These are phyloP conservation scores for Leucophenga maculata DNA, from an alignment of 2,888 invertebrate genomes.

Conservation along the genomic window DNA sequence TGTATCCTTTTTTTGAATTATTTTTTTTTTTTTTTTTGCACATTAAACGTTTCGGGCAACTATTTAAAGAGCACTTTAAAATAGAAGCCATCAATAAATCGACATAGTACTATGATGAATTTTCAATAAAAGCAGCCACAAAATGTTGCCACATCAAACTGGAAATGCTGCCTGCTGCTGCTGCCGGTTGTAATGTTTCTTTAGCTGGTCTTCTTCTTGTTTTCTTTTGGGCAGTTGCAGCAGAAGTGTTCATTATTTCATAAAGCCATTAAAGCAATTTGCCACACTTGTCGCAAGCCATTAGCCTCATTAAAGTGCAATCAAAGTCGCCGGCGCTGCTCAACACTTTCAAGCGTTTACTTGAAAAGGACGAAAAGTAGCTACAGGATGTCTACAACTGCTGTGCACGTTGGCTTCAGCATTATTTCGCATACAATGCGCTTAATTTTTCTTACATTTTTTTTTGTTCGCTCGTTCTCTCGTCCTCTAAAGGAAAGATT, in stretches of 20 bases:
- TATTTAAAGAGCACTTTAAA: too few species aligned
- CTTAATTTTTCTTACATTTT: background rate
- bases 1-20: too few species aligned
- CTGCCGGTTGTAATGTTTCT: background rate
- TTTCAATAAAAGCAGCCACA: constrained; percentile 3
- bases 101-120: background rate
- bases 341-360: background rate
- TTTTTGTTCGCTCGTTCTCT: background rate
- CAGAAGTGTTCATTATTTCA: constrained; percentile 57
- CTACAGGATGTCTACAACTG: background rate
- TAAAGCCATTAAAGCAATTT: constrained; percentile 59
- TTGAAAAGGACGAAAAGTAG: too few species aligned
- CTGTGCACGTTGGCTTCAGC: background rate
- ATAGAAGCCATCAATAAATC: background rate
- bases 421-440: background rate
- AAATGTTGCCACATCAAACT: background rate
- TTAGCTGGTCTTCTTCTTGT: background rate
- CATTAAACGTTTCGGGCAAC: too few species aligned
- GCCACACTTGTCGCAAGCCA: constrained; percentile 62
- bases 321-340: constrained; percentile 40
- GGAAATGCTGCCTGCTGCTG: background rate
- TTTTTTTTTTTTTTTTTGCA: too few species aligned
- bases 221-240: constrained; percentile 1
- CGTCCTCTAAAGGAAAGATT: background rate
- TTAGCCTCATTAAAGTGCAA: constrained; percentile 61